phyloP scores from a whole-genome alignment of 2,797 vertebrate genomes.

The Microctenopoma lineatum region DNA sequence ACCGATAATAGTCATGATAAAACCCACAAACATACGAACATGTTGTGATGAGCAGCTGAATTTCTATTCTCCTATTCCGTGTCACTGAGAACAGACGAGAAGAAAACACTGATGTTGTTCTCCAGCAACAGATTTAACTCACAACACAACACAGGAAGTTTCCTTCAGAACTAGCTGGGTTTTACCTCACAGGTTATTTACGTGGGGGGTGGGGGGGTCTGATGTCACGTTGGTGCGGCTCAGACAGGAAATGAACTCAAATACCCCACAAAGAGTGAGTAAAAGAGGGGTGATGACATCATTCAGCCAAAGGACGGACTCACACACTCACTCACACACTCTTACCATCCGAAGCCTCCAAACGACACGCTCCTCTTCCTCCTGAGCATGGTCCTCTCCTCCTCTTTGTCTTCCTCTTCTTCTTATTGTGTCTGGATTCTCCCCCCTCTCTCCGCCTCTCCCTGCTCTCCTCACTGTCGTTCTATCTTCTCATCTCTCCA shows the following conservation, averaged over 20 bases:
- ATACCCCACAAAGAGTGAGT: conserved; percentile 31
- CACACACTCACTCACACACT: conserved; percentile 22
- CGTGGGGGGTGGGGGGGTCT: neutral
- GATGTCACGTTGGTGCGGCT: conserved; percentile 50
- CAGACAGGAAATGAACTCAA: conserved; percentile 42
- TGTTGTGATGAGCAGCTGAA: too few species aligned
- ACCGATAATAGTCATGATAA: too few species aligned
- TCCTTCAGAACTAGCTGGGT: neutral
- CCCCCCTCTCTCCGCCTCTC: conserved; percentile 16
- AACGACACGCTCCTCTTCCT: conserved; percentile 86
- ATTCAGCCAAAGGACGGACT: conserved; percentile 8
- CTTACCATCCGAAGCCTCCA: conserved; percentile 84
- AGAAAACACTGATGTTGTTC: too few species aligned
- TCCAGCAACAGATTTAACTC: too few species aligned
- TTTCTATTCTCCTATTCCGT: too few species aligned
- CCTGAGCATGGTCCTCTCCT: conserved; percentile 80
- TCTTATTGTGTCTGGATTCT: conserved; percentile 65
- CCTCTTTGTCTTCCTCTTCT: conserved; percentile 62
- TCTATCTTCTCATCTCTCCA: conserved; percentile 66
- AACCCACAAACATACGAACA: too few species aligned
- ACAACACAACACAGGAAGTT: too few species aligned
- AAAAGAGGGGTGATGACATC: conserved; percentile 7
- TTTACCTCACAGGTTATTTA: neutral
- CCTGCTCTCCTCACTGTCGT: conserved; percentile 10
- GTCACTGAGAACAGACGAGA: too few species aligned